Conservation (phyloP, 2,797 vertebrate genomes). For the Morelia viridis region DNA sequence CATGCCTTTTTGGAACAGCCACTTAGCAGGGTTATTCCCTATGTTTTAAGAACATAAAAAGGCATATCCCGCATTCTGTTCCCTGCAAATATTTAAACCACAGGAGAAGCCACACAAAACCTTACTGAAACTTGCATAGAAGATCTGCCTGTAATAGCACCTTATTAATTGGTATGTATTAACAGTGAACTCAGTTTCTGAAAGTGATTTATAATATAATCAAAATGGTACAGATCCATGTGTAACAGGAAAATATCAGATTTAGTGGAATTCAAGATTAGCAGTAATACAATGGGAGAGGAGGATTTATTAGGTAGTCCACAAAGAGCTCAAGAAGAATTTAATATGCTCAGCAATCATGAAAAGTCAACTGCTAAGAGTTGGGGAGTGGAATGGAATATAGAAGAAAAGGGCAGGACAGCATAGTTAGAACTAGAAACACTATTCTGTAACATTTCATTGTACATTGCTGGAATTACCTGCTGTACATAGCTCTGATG, state of each 20-base stretch:
- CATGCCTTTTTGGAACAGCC: background rate
- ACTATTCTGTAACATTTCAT: background rate
- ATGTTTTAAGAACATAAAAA: background rate
- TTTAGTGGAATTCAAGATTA: background rate
- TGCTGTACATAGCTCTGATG: background rate
- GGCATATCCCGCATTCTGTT: background rate
- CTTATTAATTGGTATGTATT: background rate
- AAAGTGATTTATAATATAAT: background rate
- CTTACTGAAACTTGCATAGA: background rate
- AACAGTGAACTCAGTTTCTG: background rate
- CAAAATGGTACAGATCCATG: background rate
- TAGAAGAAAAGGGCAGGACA: background rate
- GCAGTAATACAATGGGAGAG: background rate
- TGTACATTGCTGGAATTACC: background rate
- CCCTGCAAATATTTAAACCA: background rate
- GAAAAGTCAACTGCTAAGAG: background rate
- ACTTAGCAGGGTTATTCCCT: background rate
- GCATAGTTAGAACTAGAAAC: background rate
- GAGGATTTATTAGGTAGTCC: background rate
- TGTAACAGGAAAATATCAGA: background rate
- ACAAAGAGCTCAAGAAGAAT: background rate
- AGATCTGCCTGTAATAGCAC: background rate
- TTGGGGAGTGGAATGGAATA: background rate
- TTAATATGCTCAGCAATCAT: background rate
- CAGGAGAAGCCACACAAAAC: background rate